These are phyloP conservation scores for Oscheius sp. DNA, from an alignment of 2,888 invertebrate species.

Conservation along the genomic window DNA sequence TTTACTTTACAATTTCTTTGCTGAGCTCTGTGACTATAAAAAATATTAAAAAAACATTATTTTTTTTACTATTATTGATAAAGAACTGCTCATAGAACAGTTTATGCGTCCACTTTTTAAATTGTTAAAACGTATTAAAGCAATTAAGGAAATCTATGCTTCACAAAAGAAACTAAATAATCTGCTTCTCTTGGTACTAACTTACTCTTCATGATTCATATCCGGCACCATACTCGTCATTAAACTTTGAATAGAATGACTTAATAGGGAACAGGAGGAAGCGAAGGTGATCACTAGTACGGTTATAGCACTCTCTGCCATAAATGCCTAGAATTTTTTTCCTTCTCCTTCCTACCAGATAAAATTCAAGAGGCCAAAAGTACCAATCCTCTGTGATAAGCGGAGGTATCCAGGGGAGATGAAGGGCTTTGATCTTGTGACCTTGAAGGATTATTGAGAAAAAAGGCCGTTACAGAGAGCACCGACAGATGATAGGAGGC, in stretches of 20 bases:
- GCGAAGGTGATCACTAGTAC: constrained; percentile 10
- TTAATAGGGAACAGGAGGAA: constrained; percentile 4
- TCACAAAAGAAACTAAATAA: no score
- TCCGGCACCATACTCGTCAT: constrained; percentile 5
- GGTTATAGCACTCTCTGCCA: constrained; percentile 15
- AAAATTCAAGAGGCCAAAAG: constrained; percentile 14
- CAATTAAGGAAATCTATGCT: no score
- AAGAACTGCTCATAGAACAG: no score
- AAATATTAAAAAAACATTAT: no score
- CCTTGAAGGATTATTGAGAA: background rate
- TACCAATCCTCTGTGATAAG: constrained; percentile 5
- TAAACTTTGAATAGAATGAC: constrained; percentile 5
- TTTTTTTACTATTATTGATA: no score
- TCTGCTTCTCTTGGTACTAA: no score
- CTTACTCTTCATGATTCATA: constrained; percentile 10
- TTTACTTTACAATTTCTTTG: no score
- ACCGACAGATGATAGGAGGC: background rate
- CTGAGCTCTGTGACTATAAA: no score
- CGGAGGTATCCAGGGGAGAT: constrained; percentile 6
- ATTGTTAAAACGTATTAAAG: no score
- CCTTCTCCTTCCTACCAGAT: background rate
- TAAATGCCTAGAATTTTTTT: background rate
- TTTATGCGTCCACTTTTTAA: no score
- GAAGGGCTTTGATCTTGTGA: constrained; percentile 6
- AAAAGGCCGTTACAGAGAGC: background rate